Percentiles rank a stretch among this genome's conserved stretches.
These are phyloP conservation scores for Varanus komodoensis DNA, from an alignment of 2,113 vertebrate species.

Conservation along the genomic window DNA sequence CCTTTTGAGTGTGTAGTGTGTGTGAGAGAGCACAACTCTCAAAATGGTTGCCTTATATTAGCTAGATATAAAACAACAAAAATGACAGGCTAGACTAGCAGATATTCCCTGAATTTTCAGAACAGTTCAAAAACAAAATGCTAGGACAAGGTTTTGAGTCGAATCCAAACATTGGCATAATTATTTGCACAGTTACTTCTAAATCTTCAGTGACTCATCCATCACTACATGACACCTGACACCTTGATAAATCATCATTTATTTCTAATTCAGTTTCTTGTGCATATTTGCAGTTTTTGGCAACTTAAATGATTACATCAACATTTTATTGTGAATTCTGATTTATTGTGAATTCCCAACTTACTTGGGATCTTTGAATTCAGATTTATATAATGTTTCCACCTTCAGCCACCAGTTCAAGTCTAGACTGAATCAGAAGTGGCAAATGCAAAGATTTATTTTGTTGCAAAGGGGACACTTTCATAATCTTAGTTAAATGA, in stretches of 20 bases:
- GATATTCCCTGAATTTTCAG: conserved; percentile 1
- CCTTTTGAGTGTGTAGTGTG: neutral
- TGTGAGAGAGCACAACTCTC: neutral
- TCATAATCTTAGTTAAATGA: rapidly evolving
- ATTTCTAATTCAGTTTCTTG: conserved; percentile 59
- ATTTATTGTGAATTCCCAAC: conserved; percentile 37
- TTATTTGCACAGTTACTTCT: conserved; percentile 29
- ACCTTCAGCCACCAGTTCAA: neutral
- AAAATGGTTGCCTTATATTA: neutral
- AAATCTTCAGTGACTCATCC: conserved; percentile 54
- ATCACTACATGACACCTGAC: conserved; percentile 62
- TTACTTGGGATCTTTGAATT: neutral
- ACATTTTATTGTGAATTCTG: conserved; percentile 14
- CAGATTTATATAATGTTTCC: neutral
- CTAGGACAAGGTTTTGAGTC: conserved; percentile 47
- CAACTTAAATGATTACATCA: conserved; percentile 35
- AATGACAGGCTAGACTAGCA: neutral
- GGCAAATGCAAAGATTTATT: neutral
- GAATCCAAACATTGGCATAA: conserved; percentile 46
- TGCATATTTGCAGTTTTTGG: conserved; percentile 49
- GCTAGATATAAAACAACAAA: neutral
- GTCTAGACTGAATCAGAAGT: neutral
- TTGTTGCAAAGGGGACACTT: rapidly evolving
- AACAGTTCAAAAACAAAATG: conserved; percentile 24
- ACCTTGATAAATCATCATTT: conserved; percentile 69